Evolutionary conservation across 2,797 vertebrate species (phyloP), one percentile per base, ranked within the genome.

Genomic region (Semotilus atromaculatus): DNA sequence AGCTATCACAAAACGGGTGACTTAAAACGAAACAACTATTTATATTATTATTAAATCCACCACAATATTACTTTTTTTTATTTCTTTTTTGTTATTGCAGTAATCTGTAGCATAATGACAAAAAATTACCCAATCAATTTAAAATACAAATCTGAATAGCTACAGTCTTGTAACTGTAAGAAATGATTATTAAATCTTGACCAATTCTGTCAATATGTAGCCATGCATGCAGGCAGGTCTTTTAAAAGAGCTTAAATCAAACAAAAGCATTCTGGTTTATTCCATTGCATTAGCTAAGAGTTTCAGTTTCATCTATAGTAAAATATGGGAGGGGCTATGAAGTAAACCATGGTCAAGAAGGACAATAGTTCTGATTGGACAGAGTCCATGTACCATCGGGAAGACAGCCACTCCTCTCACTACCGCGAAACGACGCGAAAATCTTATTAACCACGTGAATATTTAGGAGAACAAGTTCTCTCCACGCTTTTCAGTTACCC

Each of bases 331-430:
- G 64, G 79, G 2, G 48, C 79, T 70, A 40, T 70, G 45, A 81
- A 55, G 66, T 81, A 53, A 53, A 53, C 48, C 45, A 55, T 53
- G 66, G 66, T 19, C 66, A 40, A 55, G 66, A 81, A 70, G 66
- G 66, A 81, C 79, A 81, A 81, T 81, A 68, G 64, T 70, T 81
- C 66, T 81, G 79, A 81, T 81, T 81, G 79, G 79, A 81, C 79
- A 81, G 79, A 29, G 34, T 38, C 64, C 79, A 81, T 68, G 40
- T 16, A 53, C 31, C 48, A 70, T 68, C 71, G 68, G 68, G 48
- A 77, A 77, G 38, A 55, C 66, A 74, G 58, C n/a, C 76, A 71
- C 76, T 80, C 36, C 76, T 85, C 74, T 85, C 55, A 62, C 68
- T 81, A 70, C 48, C 23, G 48, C 34, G 21, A 70, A 81, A 81